Evolutionary conservation across 2,113 vertebrate genomes (phyloP).

Genomic region (Meleagris gallopavo): DNA sequence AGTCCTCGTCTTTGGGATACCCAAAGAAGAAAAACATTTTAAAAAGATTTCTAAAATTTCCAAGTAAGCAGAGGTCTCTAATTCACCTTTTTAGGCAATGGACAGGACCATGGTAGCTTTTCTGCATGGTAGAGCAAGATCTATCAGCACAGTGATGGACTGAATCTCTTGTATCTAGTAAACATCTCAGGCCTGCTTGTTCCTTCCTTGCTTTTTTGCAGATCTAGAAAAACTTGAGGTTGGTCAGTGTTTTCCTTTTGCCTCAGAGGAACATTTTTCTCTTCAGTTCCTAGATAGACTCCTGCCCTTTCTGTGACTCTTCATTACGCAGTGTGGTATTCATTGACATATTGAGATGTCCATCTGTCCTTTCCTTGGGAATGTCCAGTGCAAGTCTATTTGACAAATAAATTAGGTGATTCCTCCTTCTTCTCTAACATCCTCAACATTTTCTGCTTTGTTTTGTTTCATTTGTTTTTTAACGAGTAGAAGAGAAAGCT

Average conservation of each 20-base stretch:
- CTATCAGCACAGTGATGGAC: too few species aligned
- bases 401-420: background rate
- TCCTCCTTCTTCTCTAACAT: background rate
- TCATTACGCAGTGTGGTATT: fast-evolving
- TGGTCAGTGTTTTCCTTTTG: background rate
- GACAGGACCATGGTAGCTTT: background rate
- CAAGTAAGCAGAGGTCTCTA: background rate
- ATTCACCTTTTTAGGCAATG: background rate
- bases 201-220: background rate
- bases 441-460: background rate
- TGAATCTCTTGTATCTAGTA: background rate
- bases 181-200: background rate
- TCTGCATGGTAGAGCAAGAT: too few species aligned
- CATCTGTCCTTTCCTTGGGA: fast-evolving
- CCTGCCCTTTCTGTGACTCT: background rate
- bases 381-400: background rate
- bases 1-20: background rate
- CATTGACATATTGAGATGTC: fast-evolving
- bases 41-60: background rate
- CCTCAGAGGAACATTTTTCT: background rate
- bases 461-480: background rate
- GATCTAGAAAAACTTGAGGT: background rate
- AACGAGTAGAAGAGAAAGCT: background rate
- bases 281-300: background rate
- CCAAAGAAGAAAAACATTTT: background rate